Evolutionary conservation across 2,797 vertebrate genomes (phyloP).

Genomic region (Philypnodon macrostomus): DNA sequence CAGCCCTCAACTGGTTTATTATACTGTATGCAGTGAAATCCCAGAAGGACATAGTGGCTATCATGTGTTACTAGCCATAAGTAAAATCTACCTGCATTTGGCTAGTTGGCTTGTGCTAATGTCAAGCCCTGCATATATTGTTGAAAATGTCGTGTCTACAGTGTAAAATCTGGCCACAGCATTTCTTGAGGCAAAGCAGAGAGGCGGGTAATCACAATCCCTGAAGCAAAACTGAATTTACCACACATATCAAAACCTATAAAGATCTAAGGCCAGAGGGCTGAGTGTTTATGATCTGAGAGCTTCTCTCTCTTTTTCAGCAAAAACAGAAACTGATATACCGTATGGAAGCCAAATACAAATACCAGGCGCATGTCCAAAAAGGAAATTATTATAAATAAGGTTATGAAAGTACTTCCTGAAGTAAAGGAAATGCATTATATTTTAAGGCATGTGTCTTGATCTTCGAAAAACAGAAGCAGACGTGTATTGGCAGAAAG

Average conservation of each 20-base stretch:
- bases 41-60: too few species aligned
- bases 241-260: conserved; percentile 71
- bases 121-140: not conserved
- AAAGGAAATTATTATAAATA: conserved; percentile 79
- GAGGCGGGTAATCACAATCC: conserved; percentile 60
- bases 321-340: conserved; percentile 52
- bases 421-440: conserved; percentile 60
- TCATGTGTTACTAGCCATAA: too few species aligned
- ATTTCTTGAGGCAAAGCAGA: conserved; percentile 45
- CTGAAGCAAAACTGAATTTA: conserved; percentile 59
- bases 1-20: too few species aligned
- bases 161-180: conserved; percentile 32
- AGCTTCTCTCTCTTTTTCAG: conserved; percentile 50
- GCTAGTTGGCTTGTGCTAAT: too few species aligned
- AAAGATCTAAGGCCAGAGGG: conserved; percentile 63
- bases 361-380: conserved; percentile 65
- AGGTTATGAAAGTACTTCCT: conserved; percentile 73
- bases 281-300: conserved; percentile 56
- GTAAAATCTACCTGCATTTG: too few species aligned
- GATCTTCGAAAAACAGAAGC: conserved; percentile 73
- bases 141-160: conserved; percentile 4
- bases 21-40: too few species aligned
- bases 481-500: conserved; percentile 57
- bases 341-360: conserved; percentile 67
- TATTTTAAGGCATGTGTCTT: conserved; percentile 54